Base-by-base conservation (phyloP, 2,888 invertebrate species). In the Drepanosiphum platanoidis region DNA sequence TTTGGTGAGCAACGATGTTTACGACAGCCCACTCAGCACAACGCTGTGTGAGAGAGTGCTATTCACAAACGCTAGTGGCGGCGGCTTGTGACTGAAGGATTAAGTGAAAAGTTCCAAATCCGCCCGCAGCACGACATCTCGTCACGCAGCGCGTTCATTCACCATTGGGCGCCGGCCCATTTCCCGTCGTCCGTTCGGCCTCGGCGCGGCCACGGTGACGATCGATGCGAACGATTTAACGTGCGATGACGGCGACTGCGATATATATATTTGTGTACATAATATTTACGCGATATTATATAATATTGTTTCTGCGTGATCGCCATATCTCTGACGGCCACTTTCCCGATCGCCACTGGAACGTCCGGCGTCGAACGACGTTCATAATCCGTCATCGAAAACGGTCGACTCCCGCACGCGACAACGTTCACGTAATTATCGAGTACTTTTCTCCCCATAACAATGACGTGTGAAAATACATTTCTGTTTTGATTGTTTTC, bases 91-190 rank as follows among this genome's bases (percentile, higher is more conserved):
- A n/a, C 18, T 11, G 15, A 4, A 32, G 78, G 22, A 78, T 78
- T 78, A 66, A 78, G 79, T 66, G 79, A 79, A 79, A 79, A 79
- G 66, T 79, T 79, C 30, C n/a, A 32, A 79, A 46, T 68, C 66
- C 66, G 66, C 42, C 79, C 46, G 66, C 79, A 66, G 66, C 30
- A n/a, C 32, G 79, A 79, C 66, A 64, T 79, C 66, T 66, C 66
- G 79, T 79, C 42, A 66, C 79, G 32, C 42, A 42, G 66, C 30
- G 39, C 66, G 11, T 66, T n/a, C 42, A 1, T 66, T 64, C 32
- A 27, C 64, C n/a, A 15, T 42, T 5, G 34, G 13, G 32, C 18
- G 72, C n/a, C 18, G 27, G 1, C 34, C 36, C 7, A 3, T 22
- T 18, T 5, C 34, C 61, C 18, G 39, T 32, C 74, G 36, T 58